Percentiles rank a stretch among this genome's conserved stretches.
Evolutionary conservation across 1,140 invertebrate genomes (phyloP).

Genomic region (Medauroidea extradentata): DNA sequence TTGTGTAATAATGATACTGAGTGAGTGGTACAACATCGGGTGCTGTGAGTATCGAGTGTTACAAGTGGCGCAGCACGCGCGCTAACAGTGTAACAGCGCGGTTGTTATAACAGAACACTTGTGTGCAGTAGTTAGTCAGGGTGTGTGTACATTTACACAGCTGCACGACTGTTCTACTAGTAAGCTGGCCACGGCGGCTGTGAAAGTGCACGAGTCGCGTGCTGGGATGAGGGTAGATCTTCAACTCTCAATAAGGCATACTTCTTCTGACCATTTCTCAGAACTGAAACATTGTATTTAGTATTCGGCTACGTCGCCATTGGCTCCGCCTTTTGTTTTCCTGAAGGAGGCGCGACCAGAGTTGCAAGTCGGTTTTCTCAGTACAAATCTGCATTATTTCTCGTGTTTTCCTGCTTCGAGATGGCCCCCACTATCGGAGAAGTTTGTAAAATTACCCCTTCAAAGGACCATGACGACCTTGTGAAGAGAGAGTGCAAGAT

Average conservation of each 20-base stretch:
- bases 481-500: neutral
- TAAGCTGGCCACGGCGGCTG: neutral
- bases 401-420: neutral
- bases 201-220: neutral
- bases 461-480: neutral
- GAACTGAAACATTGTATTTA: constrained; percentile 27
- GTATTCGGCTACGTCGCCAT: neutral
- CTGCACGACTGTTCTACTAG: neutral
- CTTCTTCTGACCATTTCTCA: constrained; percentile 47
- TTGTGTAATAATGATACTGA: constrained; percentile 10
- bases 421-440: constrained; percentile 4
- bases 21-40: constrained; percentile 4
- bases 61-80: neutral
- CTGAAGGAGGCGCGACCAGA: neutral
- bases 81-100: no score
- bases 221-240: constrained; percentile 49
- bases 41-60: constrained; percentile 9
- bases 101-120: neutral
- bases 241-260: constrained; percentile 46
- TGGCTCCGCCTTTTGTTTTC: neutral
- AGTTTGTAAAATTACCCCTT: neutral
- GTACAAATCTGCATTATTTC: neutral
- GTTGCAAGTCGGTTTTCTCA: neutral
- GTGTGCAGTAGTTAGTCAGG: neutral
- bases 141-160: neutral